These are phyloP conservation scores for Orthosia incerta DNA, from an alignment of 2,888 invertebrate genomes.

Conservation along the genomic window DNA sequence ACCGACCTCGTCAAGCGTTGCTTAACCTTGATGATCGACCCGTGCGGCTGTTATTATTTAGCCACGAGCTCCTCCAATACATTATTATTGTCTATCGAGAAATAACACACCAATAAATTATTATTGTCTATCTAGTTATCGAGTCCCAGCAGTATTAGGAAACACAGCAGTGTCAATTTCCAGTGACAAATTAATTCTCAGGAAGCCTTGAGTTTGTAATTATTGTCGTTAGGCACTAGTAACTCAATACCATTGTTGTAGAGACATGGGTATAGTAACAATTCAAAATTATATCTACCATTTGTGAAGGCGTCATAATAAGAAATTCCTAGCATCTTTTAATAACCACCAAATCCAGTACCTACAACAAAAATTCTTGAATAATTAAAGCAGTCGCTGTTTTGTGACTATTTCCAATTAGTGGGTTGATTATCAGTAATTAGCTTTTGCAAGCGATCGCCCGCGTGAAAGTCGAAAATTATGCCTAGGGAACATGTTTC, in stretches of 20 bases:
- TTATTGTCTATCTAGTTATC: too few species aligned
- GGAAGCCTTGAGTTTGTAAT: not conserved
- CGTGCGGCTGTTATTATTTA: too few species aligned
- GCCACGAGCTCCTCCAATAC: too few species aligned
- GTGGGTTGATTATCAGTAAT: not conserved
- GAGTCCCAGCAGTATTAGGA: too few species aligned
- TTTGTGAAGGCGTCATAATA: not conserved
- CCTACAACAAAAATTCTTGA: not conserved
- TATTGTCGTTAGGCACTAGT: not conserved
- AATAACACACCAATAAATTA: not conserved
- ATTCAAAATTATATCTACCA: slow-evolving; percentile 5
- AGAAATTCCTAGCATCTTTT: not conserved
- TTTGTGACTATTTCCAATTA: not conserved
- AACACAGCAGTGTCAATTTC: not conserved
- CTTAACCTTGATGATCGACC: too few species aligned
- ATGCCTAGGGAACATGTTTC: too few species aligned
- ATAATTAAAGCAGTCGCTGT: not conserved
- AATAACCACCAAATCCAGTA: not conserved
- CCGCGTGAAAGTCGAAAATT: too few species aligned
- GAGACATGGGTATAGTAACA: not conserved
- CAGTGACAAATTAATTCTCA: slow-evolving; percentile 7
- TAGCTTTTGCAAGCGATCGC: too few species aligned
- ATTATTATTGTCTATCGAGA: too few species aligned
- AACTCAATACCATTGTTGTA: not conserved
- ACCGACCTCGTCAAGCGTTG: too few species aligned